These are phyloP conservation scores for Quiscalus mexicanus DNA, from an alignment of 2,113 vertebrate species.

Conservation along the genomic window DNA sequence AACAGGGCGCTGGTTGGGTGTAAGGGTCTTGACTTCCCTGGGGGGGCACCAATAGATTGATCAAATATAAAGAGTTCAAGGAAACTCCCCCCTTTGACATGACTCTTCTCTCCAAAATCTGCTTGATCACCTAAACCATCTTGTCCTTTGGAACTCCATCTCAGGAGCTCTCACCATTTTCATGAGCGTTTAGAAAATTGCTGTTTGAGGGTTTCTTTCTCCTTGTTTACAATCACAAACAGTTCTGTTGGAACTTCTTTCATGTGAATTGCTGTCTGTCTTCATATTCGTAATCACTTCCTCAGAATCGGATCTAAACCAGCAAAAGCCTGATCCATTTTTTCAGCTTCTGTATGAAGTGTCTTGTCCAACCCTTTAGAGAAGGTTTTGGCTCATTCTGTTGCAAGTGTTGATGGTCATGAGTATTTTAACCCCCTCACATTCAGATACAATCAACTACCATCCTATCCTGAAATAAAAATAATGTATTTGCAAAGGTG, in stretches of 20 bases:
- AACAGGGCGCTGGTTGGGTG: neutral
- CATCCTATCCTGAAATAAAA: neutral
- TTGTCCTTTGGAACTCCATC: neutral
- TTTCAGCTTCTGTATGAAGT: neutral
- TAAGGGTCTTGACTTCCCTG: neutral
- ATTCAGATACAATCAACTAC: neutral
- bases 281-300: neutral
- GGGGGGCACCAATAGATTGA: neutral
- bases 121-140: neutral
- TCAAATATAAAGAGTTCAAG: neutral
- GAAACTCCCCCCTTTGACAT: neutral
- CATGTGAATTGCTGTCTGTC: neutral
- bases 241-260: neutral
- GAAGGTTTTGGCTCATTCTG: neutral
- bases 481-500: neutral
- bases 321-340: neutral
- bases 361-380: neutral
- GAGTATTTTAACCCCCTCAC: neutral
- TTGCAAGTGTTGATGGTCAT: neutral
- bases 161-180: rapidly evolving
- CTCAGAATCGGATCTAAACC: neutral
- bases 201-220: neutral
- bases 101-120: neutral
- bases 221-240: neutral
- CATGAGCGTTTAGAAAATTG: neutral